Base-by-base conservation (phyloP, 1,140 invertebrate species). In the Globodera rostochiensis region DNA sequence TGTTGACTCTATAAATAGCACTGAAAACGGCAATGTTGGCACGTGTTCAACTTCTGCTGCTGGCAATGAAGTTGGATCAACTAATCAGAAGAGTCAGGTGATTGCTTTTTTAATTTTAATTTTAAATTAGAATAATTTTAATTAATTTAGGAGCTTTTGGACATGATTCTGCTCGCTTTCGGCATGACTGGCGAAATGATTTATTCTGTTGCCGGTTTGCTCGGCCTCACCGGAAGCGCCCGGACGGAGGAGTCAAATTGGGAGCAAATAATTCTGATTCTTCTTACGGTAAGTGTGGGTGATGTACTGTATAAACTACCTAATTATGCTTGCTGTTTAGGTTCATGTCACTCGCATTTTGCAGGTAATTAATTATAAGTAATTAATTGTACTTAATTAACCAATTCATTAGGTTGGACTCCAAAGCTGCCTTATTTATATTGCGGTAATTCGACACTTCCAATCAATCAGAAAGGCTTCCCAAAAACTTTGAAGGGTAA, bases 181-280 rank as follows among this genome's bases (percentile, higher is more conserved):
- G 87, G 87, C 57, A 81, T 88, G 81, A 84, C 88, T 45, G 87
- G 87, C 9, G 87, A 88, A 80, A 80, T 88, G 74, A 86, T 88
- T 70, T 88, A 89, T 74, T 88, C 87, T 3, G 86, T 88, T 0
- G 88, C 87, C 46, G 87, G 87, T 45, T 76, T 88, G 11, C 83
- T 88, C 15, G 87, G 87, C 21, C 77, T 88, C 25, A 87, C 84
- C 25, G 87, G 88, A 13, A 71, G 69, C n/a, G 46, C 69, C 13
- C 69, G 15, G 25, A 71, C 25, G 25, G 69, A 36, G 15, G 85
- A 88, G 19, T 73, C 74, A 36, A 53, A 78, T 47, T 88, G 88
- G 88, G 71, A 89, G 3, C 53, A 78, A 13, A 79, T 88, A 5
- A 87, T 60, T 4, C 46, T 78, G 9, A 78, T 78, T 49, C 77